Conservation (phyloP, 2,797 vertebrate species). For the Microctenopoma lineatum region DNA sequence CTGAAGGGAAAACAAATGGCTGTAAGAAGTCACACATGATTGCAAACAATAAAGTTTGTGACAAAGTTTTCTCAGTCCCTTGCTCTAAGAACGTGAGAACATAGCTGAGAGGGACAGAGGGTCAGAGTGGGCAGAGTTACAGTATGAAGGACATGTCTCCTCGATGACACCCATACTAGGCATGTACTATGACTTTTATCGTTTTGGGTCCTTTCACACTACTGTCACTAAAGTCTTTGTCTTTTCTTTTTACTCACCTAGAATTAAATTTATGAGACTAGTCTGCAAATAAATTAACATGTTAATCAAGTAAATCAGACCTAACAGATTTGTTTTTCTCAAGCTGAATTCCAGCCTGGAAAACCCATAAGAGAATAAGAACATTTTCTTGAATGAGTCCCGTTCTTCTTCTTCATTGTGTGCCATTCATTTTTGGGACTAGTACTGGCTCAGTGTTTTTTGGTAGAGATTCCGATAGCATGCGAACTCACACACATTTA, state of each 20-base stretch:
- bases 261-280: too few relatives aligned
- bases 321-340: neutral
- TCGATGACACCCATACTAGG: neutral
- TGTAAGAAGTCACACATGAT: constrained; percentile 39
- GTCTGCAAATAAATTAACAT: too few relatives aligned
- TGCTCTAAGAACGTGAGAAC: neutral
- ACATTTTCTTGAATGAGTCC: neutral
- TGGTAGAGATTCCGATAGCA: neutral
- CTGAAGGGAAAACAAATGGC: constrained; percentile 44
- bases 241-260: neutral
- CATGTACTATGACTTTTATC: neutral
- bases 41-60: constrained; percentile 22
- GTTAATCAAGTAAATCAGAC: too few relatives aligned
- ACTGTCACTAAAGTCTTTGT: neutral
- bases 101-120: too few relatives aligned
- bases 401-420: neutral
- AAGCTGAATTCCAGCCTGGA: neutral
- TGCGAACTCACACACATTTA: constrained; percentile 11
- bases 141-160: neutral
- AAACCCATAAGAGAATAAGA: neutral
- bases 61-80: neutral
- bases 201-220: neutral
- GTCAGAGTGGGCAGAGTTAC: neutral
- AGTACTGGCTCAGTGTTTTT: neutral
- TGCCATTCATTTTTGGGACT: neutral